These are phyloP conservation scores for Alloscopus bannaensis DNA, from an alignment of 2,888 invertebrate genomes.

Conservation along the genomic window DNA sequence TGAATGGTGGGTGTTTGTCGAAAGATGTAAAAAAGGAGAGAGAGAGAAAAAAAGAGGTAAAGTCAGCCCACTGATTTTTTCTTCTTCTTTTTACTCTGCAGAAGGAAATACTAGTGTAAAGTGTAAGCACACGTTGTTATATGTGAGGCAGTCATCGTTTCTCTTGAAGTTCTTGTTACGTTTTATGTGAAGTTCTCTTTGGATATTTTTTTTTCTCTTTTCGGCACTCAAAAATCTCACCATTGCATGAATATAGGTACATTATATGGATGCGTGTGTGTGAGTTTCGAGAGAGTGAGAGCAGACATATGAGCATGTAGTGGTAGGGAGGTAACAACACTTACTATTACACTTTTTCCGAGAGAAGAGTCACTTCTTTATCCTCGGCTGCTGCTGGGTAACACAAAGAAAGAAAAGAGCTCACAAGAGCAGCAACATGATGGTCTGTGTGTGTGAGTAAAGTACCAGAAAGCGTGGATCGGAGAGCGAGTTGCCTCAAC, in stretches of 20 bases:
- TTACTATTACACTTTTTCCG: constrained; percentile 16
- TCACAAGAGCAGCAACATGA: constrained; percentile 33
- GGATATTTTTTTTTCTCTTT: no score
- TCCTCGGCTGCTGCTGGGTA: constrained; percentile 21
- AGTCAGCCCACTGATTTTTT: constrained; percentile 15
- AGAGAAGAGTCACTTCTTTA: constrained; percentile 39
- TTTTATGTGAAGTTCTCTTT: no score
- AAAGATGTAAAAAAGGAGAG: constrained; percentile 30
- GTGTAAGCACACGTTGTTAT: no score
- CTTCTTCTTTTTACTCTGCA: no score
- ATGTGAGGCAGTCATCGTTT: no score
- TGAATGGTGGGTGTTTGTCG: constrained; percentile 33
- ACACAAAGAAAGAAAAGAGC: constrained; percentile 19
- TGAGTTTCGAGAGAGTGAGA: no score
- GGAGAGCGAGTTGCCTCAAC: constrained; percentile 27
- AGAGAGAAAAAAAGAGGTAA: constrained; percentile 32
- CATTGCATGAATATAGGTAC: no score
- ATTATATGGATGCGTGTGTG: no score
- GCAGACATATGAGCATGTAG: no score
- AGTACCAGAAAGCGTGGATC: background rate
- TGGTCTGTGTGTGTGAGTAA: background rate
- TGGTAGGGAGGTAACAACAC: constrained; percentile 29
- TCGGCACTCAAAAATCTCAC: no score
- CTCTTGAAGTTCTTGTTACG: no score
- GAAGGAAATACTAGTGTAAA: no score